A percentile compares a stretch with the other conserved stretches of the same genome.
These are phyloP conservation scores for Aurelia coerulea DNA, from an alignment of 30 jellyfish, hydroid and myxozoan species.

Conservation along the genomic window DNA sequence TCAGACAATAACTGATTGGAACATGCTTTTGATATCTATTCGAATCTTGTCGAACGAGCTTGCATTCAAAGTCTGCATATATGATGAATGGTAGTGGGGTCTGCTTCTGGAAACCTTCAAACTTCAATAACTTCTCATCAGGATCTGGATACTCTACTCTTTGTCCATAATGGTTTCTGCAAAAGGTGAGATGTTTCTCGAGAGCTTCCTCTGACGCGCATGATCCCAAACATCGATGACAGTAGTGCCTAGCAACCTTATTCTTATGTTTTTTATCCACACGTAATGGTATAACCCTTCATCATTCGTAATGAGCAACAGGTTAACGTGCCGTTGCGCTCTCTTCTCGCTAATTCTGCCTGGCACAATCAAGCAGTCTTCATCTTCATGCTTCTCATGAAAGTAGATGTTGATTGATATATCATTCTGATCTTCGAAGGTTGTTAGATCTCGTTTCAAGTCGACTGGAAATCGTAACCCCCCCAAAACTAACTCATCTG, in stretches of 20 bases:
- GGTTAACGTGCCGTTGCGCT: neutral
- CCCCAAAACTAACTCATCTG: neutral
- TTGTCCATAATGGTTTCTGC: slow-evolving; percentile 2
- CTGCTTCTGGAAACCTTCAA: neutral
- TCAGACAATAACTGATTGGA: neutral
- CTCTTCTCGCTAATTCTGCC: neutral
- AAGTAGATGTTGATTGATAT: slow-evolving; percentile 16
- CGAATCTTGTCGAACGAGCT: neutral
- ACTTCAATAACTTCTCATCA: neutral
- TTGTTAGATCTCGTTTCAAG: neutral
- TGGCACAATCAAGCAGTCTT: neutral
- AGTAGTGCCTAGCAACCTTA: neutral
- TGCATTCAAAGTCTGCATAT: slow-evolving; percentile 11
- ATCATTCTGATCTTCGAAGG: slow-evolving; percentile 11
- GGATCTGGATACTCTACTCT: neutral
- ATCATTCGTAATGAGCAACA: neutral
- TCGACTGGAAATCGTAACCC: neutral
- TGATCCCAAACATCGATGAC: neutral
- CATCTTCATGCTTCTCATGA: neutral
- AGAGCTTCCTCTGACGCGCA: neutral
- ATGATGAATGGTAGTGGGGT: slow-evolving; percentile 1
- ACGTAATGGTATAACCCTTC: neutral
- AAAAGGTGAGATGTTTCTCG: neutral
- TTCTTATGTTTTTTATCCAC: neutral
- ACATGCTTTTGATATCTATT: neutral